phyloP scores from a whole-genome alignment of 2,888 invertebrate genomes.

The Clepsis dumicolana region DNA sequence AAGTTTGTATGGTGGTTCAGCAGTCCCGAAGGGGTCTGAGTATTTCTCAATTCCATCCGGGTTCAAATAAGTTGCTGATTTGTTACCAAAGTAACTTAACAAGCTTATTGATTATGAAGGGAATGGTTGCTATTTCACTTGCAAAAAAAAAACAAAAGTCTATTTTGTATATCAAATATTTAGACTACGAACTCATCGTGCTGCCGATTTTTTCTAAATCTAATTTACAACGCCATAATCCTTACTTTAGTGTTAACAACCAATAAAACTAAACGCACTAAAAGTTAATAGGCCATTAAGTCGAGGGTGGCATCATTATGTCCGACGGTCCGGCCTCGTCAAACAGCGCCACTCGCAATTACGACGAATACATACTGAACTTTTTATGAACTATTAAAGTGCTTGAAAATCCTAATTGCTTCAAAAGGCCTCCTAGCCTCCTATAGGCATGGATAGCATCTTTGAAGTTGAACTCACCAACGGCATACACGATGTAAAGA shows the following conservation, averaged over 20 bases:
- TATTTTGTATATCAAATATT: neutral
- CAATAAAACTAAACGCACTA: slow-evolving; percentile 39
- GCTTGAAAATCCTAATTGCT: neutral
- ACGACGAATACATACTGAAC: neutral
- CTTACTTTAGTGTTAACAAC: slow-evolving; percentile 27
- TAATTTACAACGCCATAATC: slow-evolving; percentile 10
- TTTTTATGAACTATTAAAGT: neutral
- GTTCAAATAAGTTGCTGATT: neutral
- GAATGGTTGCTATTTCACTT: no score
- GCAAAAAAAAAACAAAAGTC: no score
- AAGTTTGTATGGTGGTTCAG: neutral
- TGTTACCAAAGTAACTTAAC: neutral
- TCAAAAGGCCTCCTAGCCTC: no score
- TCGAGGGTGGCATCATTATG: slow-evolving; percentile 28
- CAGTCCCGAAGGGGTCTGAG: neutral
- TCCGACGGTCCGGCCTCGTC: slow-evolving; percentile 7
- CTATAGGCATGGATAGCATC: neutral
- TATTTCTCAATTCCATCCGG: neutral
- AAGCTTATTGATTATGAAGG: no score
- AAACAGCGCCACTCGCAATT: neutral
- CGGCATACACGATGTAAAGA: slow-evolving; percentile 70
- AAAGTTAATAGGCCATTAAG: slow-evolving; percentile 37
- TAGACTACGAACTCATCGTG: neutral
- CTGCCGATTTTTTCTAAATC: slow-evolving; percentile 5
- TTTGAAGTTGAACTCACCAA: slow-evolving; percentile 67